phyloP scores from a whole-genome alignment of 2,797 vertebrate genomes.

The Sebastes glaucus region DNA sequence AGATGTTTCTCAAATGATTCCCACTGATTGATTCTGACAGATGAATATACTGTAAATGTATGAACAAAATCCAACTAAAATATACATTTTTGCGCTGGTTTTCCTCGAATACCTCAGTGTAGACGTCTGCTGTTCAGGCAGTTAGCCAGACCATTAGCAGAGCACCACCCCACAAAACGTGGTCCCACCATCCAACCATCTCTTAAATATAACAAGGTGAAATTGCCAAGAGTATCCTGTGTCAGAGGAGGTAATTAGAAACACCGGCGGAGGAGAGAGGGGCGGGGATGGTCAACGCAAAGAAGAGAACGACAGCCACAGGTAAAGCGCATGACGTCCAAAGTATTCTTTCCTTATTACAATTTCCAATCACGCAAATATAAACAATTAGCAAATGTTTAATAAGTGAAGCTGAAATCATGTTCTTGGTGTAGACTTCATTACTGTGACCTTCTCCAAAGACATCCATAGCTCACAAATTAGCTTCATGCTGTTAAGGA shows the following conservation, averaged over 20 bases:
- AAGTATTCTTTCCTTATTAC: slow-evolving; percentile 54
- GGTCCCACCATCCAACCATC: slow-evolving; percentile 36
- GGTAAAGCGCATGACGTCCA: slow-evolving; percentile 17
- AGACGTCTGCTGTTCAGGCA: slow-evolving; percentile 11
- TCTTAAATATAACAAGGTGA: slow-evolving; percentile 57
- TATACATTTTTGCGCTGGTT: not conserved
- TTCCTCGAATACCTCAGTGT: slow-evolving; percentile 7
- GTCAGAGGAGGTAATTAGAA: slow-evolving; percentile 63
- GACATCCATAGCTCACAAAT: slow-evolving; percentile 81
- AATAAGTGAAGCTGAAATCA: slow-evolving; percentile 71
- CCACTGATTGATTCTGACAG: not conserved
- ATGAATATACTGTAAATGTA: not conserved
- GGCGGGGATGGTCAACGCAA: not conserved
- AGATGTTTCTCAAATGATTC: slow-evolving; percentile 2
- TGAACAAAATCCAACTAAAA: slow-evolving; percentile 5
- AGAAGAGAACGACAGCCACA: slow-evolving; percentile 40
- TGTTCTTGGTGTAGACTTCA: slow-evolving; percentile 76
- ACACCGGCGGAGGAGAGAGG: slow-evolving; percentile 29
- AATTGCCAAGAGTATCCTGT: slow-evolving; percentile 57
- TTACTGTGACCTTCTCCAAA: slow-evolving; percentile 83
- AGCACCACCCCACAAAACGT: slow-evolving; percentile 26
- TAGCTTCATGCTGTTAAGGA: slow-evolving; percentile 82
- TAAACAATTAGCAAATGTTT: slow-evolving; percentile 79
- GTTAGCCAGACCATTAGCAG: slow-evolving; percentile 34
- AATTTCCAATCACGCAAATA: slow-evolving; percentile 72